Evolutionary conservation across 2,888 invertebrate genomes (phyloP).

Genomic region (Lagria hirta): DNA sequence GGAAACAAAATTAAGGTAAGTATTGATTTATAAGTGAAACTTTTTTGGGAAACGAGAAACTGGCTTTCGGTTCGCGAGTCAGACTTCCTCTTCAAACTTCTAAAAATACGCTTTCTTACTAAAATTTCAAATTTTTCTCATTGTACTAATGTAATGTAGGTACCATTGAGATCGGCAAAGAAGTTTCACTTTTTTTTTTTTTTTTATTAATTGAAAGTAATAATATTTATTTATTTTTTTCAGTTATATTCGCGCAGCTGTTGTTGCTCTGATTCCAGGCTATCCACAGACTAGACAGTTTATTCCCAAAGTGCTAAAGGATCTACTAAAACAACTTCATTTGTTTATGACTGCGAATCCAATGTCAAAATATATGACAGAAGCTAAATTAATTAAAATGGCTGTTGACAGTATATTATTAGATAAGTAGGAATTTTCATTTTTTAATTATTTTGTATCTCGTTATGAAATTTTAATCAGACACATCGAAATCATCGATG

Average conservation of each 20-base stretch:
- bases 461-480: too few species aligned
- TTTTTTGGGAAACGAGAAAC: too few species aligned
- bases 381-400: constrained; percentile 73
- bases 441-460: constrained; percentile 4
- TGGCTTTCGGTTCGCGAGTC: too few species aligned
- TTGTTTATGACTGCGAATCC: constrained; percentile 69
- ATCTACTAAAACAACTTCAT: constrained; percentile 73
- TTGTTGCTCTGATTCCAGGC: constrained; percentile 75
- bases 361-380: constrained; percentile 63
- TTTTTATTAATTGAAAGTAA: constrained; percentile 1
- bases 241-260: constrained; percentile 86
- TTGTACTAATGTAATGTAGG: too few species aligned
- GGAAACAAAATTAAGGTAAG: constrained; percentile 77
- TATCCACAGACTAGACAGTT: constrained; percentile 82
- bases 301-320: constrained; percentile 74
- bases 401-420: constrained; percentile 54
- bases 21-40: too few species aligned
- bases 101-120: too few species aligned
- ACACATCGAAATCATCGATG: too few species aligned
- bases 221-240: constrained; percentile 35
- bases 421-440: constrained; percentile 23
- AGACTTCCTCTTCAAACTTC: too few species aligned
- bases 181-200: constrained; percentile 5
- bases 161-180: too few species aligned
- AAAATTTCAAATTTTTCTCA: too few species aligned